Percentiles rank a stretch among this genome's conserved stretches.
phyloP scores from a whole-genome alignment of 2,797 vertebrate genomes.

The Hemibagrus guttatus region DNA sequence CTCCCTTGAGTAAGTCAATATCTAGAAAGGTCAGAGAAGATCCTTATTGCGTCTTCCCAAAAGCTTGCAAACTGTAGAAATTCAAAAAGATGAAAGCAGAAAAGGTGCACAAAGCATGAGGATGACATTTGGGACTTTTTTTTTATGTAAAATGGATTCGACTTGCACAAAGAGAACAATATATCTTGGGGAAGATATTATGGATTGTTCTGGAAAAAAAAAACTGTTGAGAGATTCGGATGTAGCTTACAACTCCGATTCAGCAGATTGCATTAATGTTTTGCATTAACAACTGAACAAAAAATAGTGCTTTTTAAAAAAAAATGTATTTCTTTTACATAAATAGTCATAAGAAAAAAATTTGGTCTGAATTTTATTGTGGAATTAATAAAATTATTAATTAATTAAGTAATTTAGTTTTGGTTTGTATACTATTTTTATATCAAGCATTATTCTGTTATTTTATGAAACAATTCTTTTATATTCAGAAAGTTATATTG shows the following conservation, averaged over 20 bases:
- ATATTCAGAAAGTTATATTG: neutral
- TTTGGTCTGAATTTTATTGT: neutral
- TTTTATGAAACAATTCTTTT: neutral
- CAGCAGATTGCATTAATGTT: neutral
- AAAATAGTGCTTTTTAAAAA: neutral
- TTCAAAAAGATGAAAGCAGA: constrained; percentile 16
- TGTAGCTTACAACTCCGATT: neutral
- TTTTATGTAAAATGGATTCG: constrained; percentile 26
- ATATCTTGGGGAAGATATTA: neutral
- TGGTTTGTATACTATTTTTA: neutral
- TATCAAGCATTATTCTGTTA: neutral
- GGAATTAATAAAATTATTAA: neutral
- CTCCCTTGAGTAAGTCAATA: constrained; percentile 21
- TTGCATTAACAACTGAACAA: neutral
- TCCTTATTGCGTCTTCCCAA: constrained; percentile 11
- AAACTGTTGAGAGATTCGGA: neutral
- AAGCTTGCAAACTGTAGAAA: constrained; percentile 19
- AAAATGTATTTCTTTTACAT: neutral
- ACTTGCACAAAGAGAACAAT: constrained; percentile 18
- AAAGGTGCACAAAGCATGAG: constrained; percentile 23
- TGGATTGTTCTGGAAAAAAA: neutral
- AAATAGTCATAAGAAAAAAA: neutral
- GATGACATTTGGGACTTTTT: constrained; percentile 36
- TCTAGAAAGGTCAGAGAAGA: constrained; percentile 36
- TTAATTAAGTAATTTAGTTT: neutral